Conservation (phyloP, 1,140 invertebrate species). For the Whitmania pigra region DNA sequence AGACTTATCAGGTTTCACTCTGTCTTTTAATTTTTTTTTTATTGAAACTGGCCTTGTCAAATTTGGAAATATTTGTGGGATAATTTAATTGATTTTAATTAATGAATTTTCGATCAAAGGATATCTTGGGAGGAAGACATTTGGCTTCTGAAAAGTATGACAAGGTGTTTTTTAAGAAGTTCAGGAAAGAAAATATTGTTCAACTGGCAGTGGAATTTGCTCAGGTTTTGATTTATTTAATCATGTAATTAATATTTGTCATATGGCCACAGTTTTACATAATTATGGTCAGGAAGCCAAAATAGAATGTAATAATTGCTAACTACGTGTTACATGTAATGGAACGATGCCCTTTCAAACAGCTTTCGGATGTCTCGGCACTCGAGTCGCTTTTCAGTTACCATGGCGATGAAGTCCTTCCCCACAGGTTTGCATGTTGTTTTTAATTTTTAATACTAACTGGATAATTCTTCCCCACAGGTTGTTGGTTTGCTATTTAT, state of each 20-base stretch:
- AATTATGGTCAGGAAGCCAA: background rate
- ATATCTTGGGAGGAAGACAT: conserved; percentile 43
- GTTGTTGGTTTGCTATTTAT: background rate
- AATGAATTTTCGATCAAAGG: conserved; percentile 31
- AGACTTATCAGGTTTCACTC: conserved; percentile 51
- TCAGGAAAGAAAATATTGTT: conserved; percentile 48
- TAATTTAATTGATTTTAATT: conserved; percentile 4
- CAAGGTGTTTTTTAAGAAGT: conserved; percentile 49
- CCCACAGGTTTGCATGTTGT: conserved; percentile 47
- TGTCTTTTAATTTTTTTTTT: too few relatives aligned
- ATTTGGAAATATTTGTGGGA: conserved; percentile 6
- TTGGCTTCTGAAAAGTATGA: conserved; percentile 45
- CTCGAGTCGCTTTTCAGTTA: conserved; percentile 59
- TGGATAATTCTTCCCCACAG: background rate
- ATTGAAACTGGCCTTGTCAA: too few relatives aligned
- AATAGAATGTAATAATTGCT: background rate
- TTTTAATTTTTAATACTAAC: background rate
- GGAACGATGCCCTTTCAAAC: background rate
- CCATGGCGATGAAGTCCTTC: conserved; percentile 51
- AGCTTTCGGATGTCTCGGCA: conserved; percentile 46
- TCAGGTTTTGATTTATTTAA: conserved; percentile 31
- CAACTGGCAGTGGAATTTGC: conserved; percentile 54
- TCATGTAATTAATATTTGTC: background rate
- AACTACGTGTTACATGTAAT: background rate
- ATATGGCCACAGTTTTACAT: background rate